Base-by-base conservation (phyloP, 2,888 invertebrate species). In the Epistrophe eligans region DNA sequence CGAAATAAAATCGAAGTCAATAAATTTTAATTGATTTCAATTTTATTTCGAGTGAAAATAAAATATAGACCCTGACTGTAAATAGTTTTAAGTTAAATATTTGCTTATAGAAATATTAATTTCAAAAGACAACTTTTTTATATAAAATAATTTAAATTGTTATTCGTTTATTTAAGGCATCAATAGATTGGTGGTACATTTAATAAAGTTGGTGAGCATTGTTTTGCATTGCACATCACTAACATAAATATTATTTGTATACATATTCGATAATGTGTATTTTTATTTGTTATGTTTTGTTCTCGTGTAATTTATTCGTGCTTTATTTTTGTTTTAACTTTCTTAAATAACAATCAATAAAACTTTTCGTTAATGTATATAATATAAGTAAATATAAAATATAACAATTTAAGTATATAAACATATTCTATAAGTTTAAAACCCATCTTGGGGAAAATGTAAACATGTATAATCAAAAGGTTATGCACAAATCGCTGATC, bases 111-210 rank as follows among this genome's bases (percentile, higher is more conserved):
- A 45, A 45, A 45, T 17, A 45, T 3, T 45, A 17, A 9, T 45
- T n/a, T 9, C 3, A 45, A 48, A 48, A 24, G 24, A 50, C 4
- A 1, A 50, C 11, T 15, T 66, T 66, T 71, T n/a, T 79, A 24
- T 73, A 80, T 77, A 62, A 70, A 77, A 84, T 81, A 85, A 85
- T 62, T 77, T 64, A 85, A 74, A 66, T 50, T 62, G 7, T 35
- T 35, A 1, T 62, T 43, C 11, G 40, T 64, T 77, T 79, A 74
- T 79, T 81, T 38, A 85, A 82, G 74, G 70, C 81, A 82, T 77
- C 82, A 64, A 82, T 73, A 62, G 58, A 52, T 85, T 77, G 82
- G 82, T 82, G 85, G 85, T 85, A 85, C 77, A 85, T 71, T 35
- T 74, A 74, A 74, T 82, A 74, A 58, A 38, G 17, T 67, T 45